These are phyloP conservation scores for Pyrrhia umbra DNA, from an alignment of 2,888 invertebrate species.

Conservation along the genomic window DNA sequence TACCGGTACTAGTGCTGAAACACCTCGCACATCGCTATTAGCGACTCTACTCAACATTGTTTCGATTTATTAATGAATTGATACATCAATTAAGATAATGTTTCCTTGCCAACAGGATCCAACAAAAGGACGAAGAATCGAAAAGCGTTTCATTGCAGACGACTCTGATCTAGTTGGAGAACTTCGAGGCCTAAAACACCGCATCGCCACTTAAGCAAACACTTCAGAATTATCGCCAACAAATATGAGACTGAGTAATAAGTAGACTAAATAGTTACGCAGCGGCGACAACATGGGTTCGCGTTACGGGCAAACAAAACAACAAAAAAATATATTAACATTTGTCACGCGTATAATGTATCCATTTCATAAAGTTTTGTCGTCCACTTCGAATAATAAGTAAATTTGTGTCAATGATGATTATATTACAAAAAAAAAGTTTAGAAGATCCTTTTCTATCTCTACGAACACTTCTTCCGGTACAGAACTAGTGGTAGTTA, in stretches of 20 bases:
- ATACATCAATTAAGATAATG: constrained; percentile 30
- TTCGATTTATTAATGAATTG: constrained; percentile 28
- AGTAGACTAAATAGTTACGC: constrained; percentile 83
- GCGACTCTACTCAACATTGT: constrained; percentile 45
- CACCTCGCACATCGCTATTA: constrained; percentile 65
- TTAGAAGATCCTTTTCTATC: constrained; percentile 63
- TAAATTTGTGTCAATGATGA: constrained; percentile 61
- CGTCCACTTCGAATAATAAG: constrained; percentile 60
- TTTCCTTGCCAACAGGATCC: constrained; percentile 77
- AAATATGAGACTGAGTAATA: constrained; percentile 89
- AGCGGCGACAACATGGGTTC: constrained; percentile 72
- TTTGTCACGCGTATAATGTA: constrained; percentile 56
- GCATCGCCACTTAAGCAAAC: constrained; percentile 88
- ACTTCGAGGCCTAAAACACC: constrained; percentile 91
- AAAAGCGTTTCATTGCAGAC: constrained; percentile 91
- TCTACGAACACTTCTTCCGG: constrained; percentile 58
- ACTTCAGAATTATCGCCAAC: constrained; percentile 82
- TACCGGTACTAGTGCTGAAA: constrained; percentile 61
- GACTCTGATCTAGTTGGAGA: constrained; percentile 92
- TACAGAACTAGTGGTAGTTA: constrained; percentile 57
- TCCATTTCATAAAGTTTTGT: constrained; percentile 58
- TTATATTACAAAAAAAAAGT: constrained; percentile 54
- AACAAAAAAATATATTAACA: constrained; percentile 60
- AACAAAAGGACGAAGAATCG: constrained; percentile 84
- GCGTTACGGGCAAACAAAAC: constrained; percentile 67